Percentiles rank a stretch among this genome's conserved stretches.
Evolutionary conservation across 2,113 vertebrate genomes (phyloP).

Genomic region (Carettochelys insculpta): DNA sequence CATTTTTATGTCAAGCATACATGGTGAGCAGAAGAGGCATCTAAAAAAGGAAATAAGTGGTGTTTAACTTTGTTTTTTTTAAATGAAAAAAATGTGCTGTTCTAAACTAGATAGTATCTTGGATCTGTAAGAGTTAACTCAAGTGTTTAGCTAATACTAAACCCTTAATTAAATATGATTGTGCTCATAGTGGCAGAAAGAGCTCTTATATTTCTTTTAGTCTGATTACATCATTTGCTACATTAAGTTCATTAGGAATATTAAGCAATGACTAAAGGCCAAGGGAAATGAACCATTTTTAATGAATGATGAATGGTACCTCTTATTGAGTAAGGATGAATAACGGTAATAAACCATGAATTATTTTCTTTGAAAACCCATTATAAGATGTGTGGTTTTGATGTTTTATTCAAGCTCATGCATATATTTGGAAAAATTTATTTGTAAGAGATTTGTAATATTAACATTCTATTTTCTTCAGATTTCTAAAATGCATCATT

Average conservation of each 20-base stretch:
- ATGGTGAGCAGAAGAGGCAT: not conserved
- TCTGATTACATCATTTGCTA: slow-evolving; percentile 89
- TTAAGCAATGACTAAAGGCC: slow-evolving; percentile 77
- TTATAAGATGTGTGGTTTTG: not conserved
- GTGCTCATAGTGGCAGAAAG: slow-evolving; percentile 68
- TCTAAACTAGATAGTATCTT: not conserved
- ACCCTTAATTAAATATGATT: slow-evolving; percentile 70
- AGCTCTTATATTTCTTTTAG: slow-evolving; percentile 76
- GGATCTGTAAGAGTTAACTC: slow-evolving; percentile 59
- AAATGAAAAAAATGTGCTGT: not conserved
- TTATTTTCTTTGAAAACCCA: slow-evolving; percentile 17
- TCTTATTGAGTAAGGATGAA: slow-evolving; percentile 74
- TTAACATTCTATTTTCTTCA: not conserved
- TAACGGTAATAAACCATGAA: slow-evolving; percentile 46
- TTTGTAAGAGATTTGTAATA: not conserved
- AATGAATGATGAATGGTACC: slow-evolving; percentile 76
- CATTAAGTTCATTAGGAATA: slow-evolving; percentile 84
- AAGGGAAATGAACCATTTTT: slow-evolving; percentile 82
- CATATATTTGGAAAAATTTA: not conserved
- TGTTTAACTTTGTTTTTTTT: not conserved
- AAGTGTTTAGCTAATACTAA: slow-evolving; percentile 50
- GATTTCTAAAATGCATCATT: not conserved
- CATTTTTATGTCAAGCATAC: not conserved
- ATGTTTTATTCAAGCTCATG: not conserved
- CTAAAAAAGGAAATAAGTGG: not conserved